Conservation (phyloP, 2,113 vertebrate genomes). For the Mixornis gularis region DNA sequence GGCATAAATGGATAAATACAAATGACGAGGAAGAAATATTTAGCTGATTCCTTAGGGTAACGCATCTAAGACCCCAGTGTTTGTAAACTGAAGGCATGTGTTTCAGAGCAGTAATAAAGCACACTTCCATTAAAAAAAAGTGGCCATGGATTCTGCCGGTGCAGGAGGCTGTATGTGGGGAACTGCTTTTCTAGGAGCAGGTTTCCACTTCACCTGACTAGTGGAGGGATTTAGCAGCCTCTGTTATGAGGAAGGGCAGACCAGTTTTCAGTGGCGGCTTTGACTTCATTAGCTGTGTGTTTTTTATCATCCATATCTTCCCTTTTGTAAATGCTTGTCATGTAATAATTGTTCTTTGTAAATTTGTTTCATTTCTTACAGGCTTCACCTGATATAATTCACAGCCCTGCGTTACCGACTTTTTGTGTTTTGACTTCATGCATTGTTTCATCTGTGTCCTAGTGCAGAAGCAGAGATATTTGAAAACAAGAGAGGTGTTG, state of each 20-base stretch:
- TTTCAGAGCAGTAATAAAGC: neutral
- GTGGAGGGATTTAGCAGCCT: neutral
- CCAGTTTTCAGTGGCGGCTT: neutral
- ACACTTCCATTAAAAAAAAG: neutral
- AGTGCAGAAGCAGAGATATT: neutral
- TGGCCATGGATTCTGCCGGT: neutral
- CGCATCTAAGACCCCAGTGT: rapidly evolving
- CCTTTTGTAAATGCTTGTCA: neutral
- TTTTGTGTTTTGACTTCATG: neutral
- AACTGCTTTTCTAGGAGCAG: neutral
- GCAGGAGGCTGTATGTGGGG: neutral
- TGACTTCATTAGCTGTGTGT: neutral
- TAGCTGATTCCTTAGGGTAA: neutral
- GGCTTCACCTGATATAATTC: neutral
- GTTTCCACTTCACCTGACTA: neutral
- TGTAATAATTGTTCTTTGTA: neutral
- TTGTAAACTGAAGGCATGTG: neutral
- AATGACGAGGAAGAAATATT: neutral
- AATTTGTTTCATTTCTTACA: neutral
- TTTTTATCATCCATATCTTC: neutral
- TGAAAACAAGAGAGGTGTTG: neutral
- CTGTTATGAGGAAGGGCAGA: rapidly evolving
- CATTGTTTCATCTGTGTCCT: neutral
- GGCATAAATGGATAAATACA: neutral
- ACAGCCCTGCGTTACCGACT: neutral